Evolutionary conservation across 1,140 invertebrate species (phyloP), one percentile per base, ranked within the genome.

Genomic region (Nixonia krombeini): DNA sequence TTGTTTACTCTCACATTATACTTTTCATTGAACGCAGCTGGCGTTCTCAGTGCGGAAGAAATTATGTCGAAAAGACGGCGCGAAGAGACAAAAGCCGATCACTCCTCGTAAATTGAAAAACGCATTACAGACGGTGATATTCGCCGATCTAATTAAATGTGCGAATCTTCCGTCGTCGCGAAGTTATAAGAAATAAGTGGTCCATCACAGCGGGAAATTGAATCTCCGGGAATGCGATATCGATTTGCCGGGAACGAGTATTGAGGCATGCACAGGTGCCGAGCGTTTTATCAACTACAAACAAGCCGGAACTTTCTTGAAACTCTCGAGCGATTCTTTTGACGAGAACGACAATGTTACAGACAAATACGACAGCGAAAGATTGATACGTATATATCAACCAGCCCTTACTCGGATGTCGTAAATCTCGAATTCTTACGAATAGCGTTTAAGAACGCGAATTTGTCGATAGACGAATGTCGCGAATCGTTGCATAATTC

Each of bases 111-210:
- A 52, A 63, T 45, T 58, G 58, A 59, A 59, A 57, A 21, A 69
- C 9, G 5, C 49, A 28, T 45, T 29, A 42, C 29, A 10, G 12
- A 53, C n/a, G n/a, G n/a, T n/a, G n/a, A n/a, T n/a, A n/a, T n/a
- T n/a, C n/a, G n/a, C n/a, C n/a, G n/a, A n/a, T 68, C 41, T 62
- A 68, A 68, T 62, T 68, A 68, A 68, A 68, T 57, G 52, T 57
- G 47, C 47, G 51, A 57, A 37, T 68, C 52, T 50, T 41, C 49
- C n/a, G 53, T 55, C 31, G 42, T 15, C 37, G 47, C 47, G 35
- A 59, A 55, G 17, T 45, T 59, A 17, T 28, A 49, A 63, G 50
- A 18, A 56, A 23, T 33, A 47, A 38, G 45, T 64, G 56, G 46
- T 28, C 51, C 41, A 53, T 59, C 50, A 56, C 51, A 47, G 61